phyloP scores from a whole-genome alignment of 2,888 invertebrate species.

The Spatulosminthurus flaviceps region DNA sequence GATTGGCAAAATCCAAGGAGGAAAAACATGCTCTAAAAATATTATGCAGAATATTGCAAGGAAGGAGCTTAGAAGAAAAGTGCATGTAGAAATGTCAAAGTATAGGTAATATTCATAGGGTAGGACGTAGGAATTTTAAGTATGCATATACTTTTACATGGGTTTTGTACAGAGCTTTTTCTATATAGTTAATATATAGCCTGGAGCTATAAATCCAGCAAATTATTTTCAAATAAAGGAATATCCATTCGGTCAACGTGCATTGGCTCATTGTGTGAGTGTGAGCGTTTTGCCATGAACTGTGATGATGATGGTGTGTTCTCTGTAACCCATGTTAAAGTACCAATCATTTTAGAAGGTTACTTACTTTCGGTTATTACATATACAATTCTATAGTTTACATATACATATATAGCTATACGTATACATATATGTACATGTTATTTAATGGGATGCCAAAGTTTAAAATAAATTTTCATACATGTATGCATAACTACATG shows the following conservation, averaged over 20 bases:
- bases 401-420: not conserved
- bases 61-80: not conserved
- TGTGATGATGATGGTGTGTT: too few relatives aligned
- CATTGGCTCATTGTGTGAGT: too few relatives aligned
- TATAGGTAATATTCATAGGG: too few relatives aligned
- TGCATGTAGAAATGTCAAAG: too few relatives aligned
- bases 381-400: not conserved
- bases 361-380: too few relatives aligned
- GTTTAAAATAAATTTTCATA: slow-evolving; percentile 6
- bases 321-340: too few relatives aligned
- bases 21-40: slow-evolving; percentile 16
- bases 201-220: not conserved
- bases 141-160: not conserved
- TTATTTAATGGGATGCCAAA: not conserved
- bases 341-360: too few relatives aligned
- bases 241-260: slow-evolving; percentile 9
- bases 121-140: too few relatives aligned
- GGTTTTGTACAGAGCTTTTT: not conserved
- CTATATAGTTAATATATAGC: slow-evolving; percentile 8
- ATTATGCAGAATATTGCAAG: not conserved
- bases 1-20: not conserved
- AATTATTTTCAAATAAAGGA: slow-evolving; percentile 24
- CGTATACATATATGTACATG: not conserved
- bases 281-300: slow-evolving; percentile 22
- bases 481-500: too few relatives aligned